Percentiles rank a stretch among this genome's conserved stretches.
phyloP scores from a whole-genome alignment of 1,140 invertebrate genomes.

The Metaphire vulgaris region DNA sequence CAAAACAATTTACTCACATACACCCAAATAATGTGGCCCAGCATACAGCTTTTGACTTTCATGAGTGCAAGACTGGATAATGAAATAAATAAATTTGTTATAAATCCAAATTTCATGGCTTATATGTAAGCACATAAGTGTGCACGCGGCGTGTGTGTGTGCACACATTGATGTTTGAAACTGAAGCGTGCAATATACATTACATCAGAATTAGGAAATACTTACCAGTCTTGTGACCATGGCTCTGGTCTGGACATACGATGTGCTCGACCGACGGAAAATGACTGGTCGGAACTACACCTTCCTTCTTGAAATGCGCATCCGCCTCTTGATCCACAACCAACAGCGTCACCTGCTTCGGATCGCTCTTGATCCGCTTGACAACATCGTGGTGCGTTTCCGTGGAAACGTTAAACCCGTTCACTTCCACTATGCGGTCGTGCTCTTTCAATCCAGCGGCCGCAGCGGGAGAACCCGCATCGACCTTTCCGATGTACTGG shows the following conservation, averaged over 20 bases:
- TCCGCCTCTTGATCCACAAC: slow-evolving; percentile 77
- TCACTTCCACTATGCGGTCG: slow-evolving; percentile 75
- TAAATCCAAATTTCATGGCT: no score
- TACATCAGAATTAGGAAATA: no score
- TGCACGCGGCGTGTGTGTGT: no score
- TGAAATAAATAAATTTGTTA: no score
- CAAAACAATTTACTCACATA: no score
- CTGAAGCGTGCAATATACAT: no score
- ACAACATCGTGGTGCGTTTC: slow-evolving; percentile 83
- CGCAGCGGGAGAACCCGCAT: slow-evolving; percentile 83
- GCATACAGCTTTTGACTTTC: no score
- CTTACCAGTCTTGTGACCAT: no score
- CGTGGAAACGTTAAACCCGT: slow-evolving; percentile 57
- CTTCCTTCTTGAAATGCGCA: slow-evolving; percentile 64
- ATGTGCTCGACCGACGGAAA: slow-evolving; percentile 54
- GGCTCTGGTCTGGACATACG: slow-evolving; percentile 18
- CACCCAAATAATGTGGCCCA: no score
- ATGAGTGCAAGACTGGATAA: no score
- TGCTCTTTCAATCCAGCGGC: slow-evolving; percentile 77
- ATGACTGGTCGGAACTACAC: slow-evolving; percentile 59
- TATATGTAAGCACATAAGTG: no score
- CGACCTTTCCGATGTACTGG: slow-evolving; percentile 95
- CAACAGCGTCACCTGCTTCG: slow-evolving; percentile 77
- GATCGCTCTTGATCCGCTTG: slow-evolving; percentile 63
- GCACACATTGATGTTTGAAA: no score